Conservation (phyloP, 2,888 invertebrate genomes). For the Lasioglossum figueresi region DNA sequence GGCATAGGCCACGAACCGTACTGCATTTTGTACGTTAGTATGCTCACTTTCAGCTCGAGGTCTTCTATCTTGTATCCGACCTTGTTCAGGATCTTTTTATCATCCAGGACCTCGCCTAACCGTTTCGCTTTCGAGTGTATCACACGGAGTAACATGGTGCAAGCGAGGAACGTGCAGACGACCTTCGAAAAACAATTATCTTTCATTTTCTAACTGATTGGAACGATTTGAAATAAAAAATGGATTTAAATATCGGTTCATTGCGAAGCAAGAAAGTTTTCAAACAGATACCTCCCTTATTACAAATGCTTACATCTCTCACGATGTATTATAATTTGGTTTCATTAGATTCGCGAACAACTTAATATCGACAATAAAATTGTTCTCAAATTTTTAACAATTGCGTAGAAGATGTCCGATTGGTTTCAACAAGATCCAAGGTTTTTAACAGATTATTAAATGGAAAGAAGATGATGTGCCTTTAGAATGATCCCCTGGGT, state of each 20-base stretch:
- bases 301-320: background rate
- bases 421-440: constrained; percentile 26
- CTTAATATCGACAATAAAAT: background rate
- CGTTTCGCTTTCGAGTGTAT: constrained; percentile 69
- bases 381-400: background rate
- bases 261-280: background rate
- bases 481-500: constrained; percentile 75
- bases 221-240: background rate
- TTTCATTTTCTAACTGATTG: background rate
- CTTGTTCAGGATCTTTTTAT: constrained; percentile 68
- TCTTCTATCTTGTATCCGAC: constrained; percentile 76
- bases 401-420: background rate
- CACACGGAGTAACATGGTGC: constrained; percentile 67
- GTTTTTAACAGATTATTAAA: constrained; percentile 36
- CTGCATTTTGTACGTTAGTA: constrained; percentile 79
- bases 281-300: background rate
- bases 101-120: constrained; percentile 51
- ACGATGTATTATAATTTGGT: background rate
- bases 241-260: background rate
- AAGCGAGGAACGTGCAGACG: constrained; percentile 67
- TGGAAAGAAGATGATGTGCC: constrained; percentile 63
- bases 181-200: constrained; percentile 57
- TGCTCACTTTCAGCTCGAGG: constrained; percentile 78
- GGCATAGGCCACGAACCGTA: constrained; percentile 79
- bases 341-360: background rate